phyloP scores from a whole-genome alignment of 2,113 vertebrate genomes.

The Pterocles gutturalis region DNA sequence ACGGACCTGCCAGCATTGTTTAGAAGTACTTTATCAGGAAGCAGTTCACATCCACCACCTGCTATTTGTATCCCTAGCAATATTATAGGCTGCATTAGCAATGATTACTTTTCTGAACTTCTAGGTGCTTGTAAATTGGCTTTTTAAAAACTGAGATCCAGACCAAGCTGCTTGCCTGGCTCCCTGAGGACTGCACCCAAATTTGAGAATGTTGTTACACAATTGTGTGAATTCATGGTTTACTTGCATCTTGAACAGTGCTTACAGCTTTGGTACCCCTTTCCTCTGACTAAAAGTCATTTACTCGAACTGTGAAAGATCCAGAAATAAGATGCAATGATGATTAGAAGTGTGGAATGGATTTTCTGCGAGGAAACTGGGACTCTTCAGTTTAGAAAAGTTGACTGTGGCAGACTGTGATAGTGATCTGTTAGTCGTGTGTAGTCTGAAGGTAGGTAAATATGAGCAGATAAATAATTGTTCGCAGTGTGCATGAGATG shows the following conservation, averaged over 20 bases:
- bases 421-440: not conserved
- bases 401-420: accelerated
- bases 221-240: not conserved
- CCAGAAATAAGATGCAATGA: not conserved
- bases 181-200: not conserved
- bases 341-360: not conserved
- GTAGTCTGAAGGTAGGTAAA: not conserved
- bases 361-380: not conserved
- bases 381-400: not conserved
- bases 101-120: not conserved
- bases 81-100: not conserved
- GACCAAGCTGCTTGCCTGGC: not conserved
- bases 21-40: not conserved
- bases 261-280: not conserved
- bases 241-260: not conserved
- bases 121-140: not conserved
- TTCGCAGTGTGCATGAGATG: not conserved
- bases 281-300: not conserved
- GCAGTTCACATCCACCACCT: not conserved
- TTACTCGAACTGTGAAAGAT: not conserved
- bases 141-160: not conserved
- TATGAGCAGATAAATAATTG: not conserved
- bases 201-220: not conserved
- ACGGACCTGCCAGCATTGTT: not conserved
- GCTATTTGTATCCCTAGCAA: not conserved